Percentiles rank a stretch among this genome's conserved stretches.
phyloP scores from a whole-genome alignment of 2,113 vertebrate species.

The Hemichromis elongatus region DNA sequence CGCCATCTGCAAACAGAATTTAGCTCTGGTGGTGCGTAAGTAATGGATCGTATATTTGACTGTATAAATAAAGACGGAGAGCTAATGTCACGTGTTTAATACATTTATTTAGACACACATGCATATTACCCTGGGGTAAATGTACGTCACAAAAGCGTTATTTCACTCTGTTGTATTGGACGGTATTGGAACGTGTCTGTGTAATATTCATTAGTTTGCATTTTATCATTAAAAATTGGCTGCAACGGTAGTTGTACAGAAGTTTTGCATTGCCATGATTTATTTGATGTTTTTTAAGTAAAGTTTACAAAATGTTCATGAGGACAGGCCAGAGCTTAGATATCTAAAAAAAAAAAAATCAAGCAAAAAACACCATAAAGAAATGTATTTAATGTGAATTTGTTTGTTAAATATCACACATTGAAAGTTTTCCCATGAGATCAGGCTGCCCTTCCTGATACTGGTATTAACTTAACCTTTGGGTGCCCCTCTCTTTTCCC shows the following conservation, averaged over 20 bases:
- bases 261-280: neutral
- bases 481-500: conserved; percentile 33
- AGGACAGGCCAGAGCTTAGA: neutral
- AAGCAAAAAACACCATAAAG: neutral
- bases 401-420: neutral
- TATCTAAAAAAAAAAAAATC: neutral
- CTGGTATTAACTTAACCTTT: conserved; percentile 40
- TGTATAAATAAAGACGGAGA: neutral
- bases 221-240: neutral
- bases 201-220: neutral
- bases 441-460: conserved; percentile 3
- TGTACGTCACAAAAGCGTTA: neutral
- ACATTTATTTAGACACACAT: neutral
- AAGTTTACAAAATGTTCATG: neutral
- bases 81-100: neutral
- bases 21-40: neutral
- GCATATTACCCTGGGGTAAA: neutral
- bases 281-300: neutral
- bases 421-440: conserved; percentile 12
- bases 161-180: neutral
- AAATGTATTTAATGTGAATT: neutral
- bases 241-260: neutral
- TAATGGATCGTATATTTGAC: conserved; percentile 11
- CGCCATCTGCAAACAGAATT: conserved; percentile 37
- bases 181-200: neutral